phyloP scores from a whole-genome alignment of 2,113 vertebrate species.

The Syrmaticus mikado region DNA sequence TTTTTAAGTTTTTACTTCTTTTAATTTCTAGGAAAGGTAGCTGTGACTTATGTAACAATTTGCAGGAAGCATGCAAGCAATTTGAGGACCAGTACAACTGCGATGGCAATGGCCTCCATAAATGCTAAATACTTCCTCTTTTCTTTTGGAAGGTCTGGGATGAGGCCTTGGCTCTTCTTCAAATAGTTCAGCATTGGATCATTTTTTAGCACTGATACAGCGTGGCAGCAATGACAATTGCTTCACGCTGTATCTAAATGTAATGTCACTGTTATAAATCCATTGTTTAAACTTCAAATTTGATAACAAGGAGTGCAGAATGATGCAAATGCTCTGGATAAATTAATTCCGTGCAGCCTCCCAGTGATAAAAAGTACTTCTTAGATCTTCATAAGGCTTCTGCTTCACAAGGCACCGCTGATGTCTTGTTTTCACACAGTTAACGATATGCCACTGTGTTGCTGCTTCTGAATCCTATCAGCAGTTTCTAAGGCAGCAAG shows the following conservation, averaged over 20 bases:
- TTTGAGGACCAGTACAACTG: not conserved
- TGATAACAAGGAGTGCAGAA: not conserved
- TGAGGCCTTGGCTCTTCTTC: not conserved
- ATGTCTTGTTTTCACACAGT: not conserved
- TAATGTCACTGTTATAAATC: not conserved
- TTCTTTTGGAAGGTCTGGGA: not conserved
- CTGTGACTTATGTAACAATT: constrained; percentile 26
- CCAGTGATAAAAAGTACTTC: not conserved
- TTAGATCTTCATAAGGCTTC: not conserved
- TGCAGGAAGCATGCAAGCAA: not conserved
- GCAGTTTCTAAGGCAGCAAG: not conserved
- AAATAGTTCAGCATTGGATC: not conserved
- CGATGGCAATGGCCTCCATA: not conserved
- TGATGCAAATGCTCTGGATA: not conserved
- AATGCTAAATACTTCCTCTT: not conserved
- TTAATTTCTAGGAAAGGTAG: not conserved
- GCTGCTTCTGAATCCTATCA: not conserved
- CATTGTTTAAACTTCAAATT: not conserved
- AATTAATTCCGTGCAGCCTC: not conserved
- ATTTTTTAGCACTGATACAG: not conserved
- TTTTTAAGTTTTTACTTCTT: not conserved
- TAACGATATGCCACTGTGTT: not conserved
- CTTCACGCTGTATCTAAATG: not conserved
- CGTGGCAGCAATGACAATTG: not conserved
- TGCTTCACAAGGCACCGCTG: not conserved